Base-by-base conservation (phyloP, 2,888 invertebrate species). In the Drosophila maculinotata region DNA sequence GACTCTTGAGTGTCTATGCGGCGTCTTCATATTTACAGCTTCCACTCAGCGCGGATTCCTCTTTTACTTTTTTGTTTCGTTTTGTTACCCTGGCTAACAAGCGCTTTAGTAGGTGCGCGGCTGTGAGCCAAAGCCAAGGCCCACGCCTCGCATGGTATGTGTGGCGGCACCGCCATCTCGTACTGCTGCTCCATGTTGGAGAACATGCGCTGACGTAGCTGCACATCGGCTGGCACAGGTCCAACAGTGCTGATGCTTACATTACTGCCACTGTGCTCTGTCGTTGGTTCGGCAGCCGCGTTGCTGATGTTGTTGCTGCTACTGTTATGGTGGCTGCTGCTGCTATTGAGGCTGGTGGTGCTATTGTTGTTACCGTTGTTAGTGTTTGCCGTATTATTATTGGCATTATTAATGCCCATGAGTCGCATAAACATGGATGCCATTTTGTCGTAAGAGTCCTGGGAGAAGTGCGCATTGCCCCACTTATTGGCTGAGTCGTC, bases 101-200 rank as follows among this genome's bases (percentile, higher is more conserved):
- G 9, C 12, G 20, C 14, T 39, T 62, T 48, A 90, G 64, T 86
- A 90, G 59, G 89, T 91, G 17, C 94, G 90, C 25, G 92, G 90
- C 73, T 93, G 92, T 20, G 93, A 93, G 36, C 93, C 93, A 91
- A 97, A 97, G 48, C 97, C 97, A 28, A 97, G 92, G 0, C 97
- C 97, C 0, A 97, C 95, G 0, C 97, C 97, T 1, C 98, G 93
- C 94, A 98, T 98, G 8, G 98, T 98, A 92, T 99, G 99, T 0
- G 99, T 99, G 15, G 97, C 96, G 71, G 98, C 96, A 30, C 99
- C 0, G 99, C 99, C 51, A 97, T 97, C 91, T 98, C 98, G 90
- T 99, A 99, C 91, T 99, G 98, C 76, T 97, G 96, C 89, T 99
- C 98, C 95, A 99, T 96, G 47, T 96, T 95, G 74, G 94, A 94